Conservation (phyloP, 2,113 vertebrate genomes). For the Tupaia tana region DNA sequence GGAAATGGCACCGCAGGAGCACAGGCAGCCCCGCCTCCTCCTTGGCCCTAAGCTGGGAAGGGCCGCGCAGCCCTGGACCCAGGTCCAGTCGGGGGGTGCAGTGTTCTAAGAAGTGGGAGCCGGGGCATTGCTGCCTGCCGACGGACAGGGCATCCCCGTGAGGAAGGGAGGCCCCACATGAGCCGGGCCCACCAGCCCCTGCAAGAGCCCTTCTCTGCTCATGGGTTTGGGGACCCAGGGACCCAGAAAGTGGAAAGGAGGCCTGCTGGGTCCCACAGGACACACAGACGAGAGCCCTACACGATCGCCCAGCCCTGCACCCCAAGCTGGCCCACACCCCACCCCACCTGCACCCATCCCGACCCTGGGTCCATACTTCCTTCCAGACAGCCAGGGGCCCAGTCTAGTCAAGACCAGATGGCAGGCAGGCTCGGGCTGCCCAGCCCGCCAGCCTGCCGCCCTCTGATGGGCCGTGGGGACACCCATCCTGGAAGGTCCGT, state of each 20-base stretch:
- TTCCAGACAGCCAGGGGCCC: neutral
- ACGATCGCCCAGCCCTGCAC: neutral
- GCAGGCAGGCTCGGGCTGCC: neutral
- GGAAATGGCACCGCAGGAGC: too few species aligned
- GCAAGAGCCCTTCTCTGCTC: neutral
- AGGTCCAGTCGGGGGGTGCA: fast-evolving
- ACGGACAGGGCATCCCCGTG: neutral
- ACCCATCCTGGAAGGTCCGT: neutral
- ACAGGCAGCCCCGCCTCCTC: neutral
- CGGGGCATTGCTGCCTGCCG: neutral
- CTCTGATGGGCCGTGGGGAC: neutral
- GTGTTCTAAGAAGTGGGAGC: neutral
- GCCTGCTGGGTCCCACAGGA: neutral
- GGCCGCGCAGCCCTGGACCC: neutral
- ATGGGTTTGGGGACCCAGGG: neutral
- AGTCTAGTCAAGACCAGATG: neutral
- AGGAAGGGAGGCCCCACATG: too few species aligned
- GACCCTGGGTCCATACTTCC: too few species aligned
- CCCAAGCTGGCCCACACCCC: too few species aligned
- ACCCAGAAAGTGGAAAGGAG: neutral
- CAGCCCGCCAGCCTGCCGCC: too few species aligned
- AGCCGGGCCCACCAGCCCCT: neutral
- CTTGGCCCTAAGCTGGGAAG: neutral
- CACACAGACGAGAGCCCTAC: neutral
- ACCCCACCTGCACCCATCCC: neutral